Evolutionary conservation across 2,797 vertebrate species (phyloP).

Genomic region (Botia almorhae): DNA sequence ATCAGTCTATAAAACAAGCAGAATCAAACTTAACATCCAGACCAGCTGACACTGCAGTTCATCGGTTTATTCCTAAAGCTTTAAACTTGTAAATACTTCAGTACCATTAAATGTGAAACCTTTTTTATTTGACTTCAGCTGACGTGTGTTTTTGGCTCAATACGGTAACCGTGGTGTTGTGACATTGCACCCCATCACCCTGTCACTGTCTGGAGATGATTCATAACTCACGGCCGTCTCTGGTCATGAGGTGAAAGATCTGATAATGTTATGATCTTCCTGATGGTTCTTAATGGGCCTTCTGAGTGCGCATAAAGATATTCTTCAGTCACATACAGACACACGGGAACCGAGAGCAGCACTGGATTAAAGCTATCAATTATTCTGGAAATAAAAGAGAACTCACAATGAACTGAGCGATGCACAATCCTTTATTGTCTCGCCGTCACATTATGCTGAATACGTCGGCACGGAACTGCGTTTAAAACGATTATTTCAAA

Average conservation of each 20-base stretch:
- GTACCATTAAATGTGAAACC: no score
- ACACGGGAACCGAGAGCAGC: constrained; percentile 13
- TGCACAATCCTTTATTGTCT: constrained; percentile 33
- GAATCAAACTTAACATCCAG: no score
- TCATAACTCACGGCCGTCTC: constrained; percentile 7
- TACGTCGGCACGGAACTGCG: constrained; percentile 28
- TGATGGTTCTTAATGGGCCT: constrained; percentile 33
- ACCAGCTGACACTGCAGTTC: no score
- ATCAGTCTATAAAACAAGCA: no score
- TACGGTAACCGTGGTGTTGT: no score
- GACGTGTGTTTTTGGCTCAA: no score
- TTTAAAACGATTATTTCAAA: constrained; percentile 53
- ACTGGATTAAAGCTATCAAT: constrained; percentile 12
- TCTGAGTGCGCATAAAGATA: constrained; percentile 16
- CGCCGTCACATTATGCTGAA: constrained; percentile 34
- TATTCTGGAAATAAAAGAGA: constrained; percentile 25
- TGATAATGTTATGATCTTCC: constrained; percentile 34
- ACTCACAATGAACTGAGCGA: constrained; percentile 32
- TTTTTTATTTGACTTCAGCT: neutral
- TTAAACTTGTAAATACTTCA: no score
- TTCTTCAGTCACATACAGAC: neutral
- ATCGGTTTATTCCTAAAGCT: no score
- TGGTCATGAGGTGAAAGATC: constrained; percentile 35
- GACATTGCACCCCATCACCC: no score
- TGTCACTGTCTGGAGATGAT: no score